These are phyloP conservation scores for Geotrypetes seraphini DNA, from an alignment of 2,797 vertebrate species.

Conservation along the genomic window DNA sequence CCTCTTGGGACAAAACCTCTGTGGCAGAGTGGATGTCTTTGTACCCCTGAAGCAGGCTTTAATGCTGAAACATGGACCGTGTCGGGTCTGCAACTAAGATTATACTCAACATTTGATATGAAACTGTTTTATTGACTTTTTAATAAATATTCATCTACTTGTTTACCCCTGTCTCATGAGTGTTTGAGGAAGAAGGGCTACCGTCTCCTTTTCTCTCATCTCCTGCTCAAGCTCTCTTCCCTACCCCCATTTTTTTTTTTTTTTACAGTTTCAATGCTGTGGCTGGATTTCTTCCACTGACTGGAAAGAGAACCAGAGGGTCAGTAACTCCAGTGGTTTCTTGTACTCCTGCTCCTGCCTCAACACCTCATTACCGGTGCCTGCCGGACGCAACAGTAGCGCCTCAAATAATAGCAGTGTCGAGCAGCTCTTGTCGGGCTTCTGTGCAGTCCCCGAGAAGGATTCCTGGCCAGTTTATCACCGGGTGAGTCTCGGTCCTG, in stretches of 20 bases:
- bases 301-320: constrained; percentile 24
- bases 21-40: no score
- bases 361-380: constrained; percentile 12
- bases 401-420: not conserved
- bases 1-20: no score
- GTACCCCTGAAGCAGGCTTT: no score
- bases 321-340: not conserved
- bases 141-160: no score
- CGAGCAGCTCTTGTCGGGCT: not conserved
- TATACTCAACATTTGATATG: no score
- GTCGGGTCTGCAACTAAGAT: no score
- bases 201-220: not conserved
- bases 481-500: constrained; percentile 11
- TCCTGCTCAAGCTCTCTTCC: no score
- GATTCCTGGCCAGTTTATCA: constrained; percentile 11
- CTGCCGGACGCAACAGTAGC: not conserved
- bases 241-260: no score
- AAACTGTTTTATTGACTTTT: no score
- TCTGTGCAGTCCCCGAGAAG: not conserved
- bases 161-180: no score
- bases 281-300: constrained; percentile 43
- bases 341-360: constrained; percentile 33
- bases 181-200: no score
- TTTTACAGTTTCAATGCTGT: constrained; percentile 42
- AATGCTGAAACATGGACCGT: no score